Evolutionary conservation across 2,888 invertebrate species (phyloP).

Genomic region (Carcina quercana): DNA sequence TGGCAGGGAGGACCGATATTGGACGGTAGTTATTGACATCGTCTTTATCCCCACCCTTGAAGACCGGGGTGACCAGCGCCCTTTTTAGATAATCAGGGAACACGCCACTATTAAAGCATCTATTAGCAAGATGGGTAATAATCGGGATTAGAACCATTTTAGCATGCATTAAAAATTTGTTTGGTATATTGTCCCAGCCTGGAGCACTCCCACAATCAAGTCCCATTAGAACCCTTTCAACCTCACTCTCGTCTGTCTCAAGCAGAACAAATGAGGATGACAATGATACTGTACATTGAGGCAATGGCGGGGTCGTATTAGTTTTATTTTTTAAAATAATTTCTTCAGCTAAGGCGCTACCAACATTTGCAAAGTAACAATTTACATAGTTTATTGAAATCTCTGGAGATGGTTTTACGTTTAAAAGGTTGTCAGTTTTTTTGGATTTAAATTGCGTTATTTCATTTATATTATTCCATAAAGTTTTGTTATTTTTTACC

Average conservation of each 20-base stretch:
- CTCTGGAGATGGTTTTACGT: neutral
- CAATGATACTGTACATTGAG: neutral
- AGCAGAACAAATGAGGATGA: neutral
- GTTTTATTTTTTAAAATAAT: no score
- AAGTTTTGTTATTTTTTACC: neutral
- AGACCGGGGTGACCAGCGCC: neutral
- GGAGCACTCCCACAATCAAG: neutral
- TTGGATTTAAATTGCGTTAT: neutral
- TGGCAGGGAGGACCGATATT: neutral
- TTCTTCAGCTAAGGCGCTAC: neutral
- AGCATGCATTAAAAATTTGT: neutral
- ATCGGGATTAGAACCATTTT: neutral
- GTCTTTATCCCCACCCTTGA: neutral
- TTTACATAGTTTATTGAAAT: neutral
- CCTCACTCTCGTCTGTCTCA: neutral
- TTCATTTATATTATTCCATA: neutral
- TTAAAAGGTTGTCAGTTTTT: neutral
- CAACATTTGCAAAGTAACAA: neutral
- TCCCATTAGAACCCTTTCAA: neutral
- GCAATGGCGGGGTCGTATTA: neutral
- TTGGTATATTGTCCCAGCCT: neutral
- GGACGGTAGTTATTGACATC: neutral
- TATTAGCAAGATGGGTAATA: neutral
- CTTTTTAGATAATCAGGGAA: neutral
- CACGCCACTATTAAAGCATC: neutral